phyloP scores from a whole-genome alignment of 1,140 invertebrate species.

The Drosophila insularis region DNA sequence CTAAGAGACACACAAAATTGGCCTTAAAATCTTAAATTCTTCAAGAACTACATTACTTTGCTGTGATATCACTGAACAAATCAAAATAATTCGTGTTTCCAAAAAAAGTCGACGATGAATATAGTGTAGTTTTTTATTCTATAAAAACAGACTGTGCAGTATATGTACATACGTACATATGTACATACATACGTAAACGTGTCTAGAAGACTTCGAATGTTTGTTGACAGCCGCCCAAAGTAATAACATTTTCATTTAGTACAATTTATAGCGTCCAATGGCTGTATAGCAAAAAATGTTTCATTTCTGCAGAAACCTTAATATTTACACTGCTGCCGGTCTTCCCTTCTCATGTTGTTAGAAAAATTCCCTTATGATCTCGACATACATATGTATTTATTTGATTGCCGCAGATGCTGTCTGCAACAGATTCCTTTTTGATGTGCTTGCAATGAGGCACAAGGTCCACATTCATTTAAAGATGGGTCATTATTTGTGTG shows the following conservation, averaged over 20 bases:
- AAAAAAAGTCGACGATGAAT: background rate
- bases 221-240: background rate
- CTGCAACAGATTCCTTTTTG: slow-evolving; percentile 49
- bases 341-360: background rate
- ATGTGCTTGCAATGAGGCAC: slow-evolving; percentile 29
- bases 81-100: background rate
- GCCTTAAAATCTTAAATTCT: background rate
- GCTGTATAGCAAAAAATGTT: background rate
- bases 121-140: background rate
- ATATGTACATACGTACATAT: too few species aligned
- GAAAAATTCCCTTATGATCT: slow-evolving; percentile 73
- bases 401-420: slow-evolving; percentile 39
- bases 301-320: background rate
- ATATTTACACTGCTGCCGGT: background rate
- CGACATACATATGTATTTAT: too few species aligned
- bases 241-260: background rate
- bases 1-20: background rate
- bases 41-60: background rate
- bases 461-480: slow-evolving; percentile 19
- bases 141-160: background rate
- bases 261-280: background rate
- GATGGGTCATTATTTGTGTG: slow-evolving; percentile 25
- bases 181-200: background rate
- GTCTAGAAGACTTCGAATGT: background rate
- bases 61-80: background rate